Base-by-base conservation (phyloP, 2,888 invertebrate species). In the Drymonia ruficornis region DNA sequence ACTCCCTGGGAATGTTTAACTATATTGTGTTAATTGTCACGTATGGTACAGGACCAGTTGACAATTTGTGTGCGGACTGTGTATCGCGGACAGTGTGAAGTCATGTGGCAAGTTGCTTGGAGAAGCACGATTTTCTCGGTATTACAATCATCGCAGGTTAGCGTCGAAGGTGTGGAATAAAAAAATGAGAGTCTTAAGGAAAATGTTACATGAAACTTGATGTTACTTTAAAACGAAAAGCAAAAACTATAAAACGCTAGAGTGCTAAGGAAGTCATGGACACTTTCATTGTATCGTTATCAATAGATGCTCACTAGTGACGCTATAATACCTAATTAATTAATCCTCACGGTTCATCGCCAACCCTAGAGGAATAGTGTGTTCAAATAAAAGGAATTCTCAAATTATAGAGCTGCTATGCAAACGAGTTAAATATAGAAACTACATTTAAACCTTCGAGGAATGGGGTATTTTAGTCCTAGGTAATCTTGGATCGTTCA, bases 391-490 rank as follows among this genome's bases (percentile, higher is more conserved):
- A 71, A 67, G 60, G 66, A 73, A 63, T 61, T 59, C 59, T 68
- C 61, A 71, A 71, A 71, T 70, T 67, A 71, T 66, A 63, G 71
- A 67, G 68, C 67, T 63, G 71, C 61, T 56, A 71, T 71, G 71
- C 66, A 68, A 70, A 73, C 63, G 71, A 62, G 71, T 66, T 71
- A 61, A 71, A 70, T 63, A 61, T 69, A 71, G 71, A 65, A 63
- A 62, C 59, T 61, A 54, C 58, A 67, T 70, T 70, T 64, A 56
- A 65, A 58, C 47, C 42, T 43, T 59, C n/a, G 45, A 43, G 59
- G 65, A 61, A 67, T 65, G 57, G 36, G 55, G 55, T 72, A 61
- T 72, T 67, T 29, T 72, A 63, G 64, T 57, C 48, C 51, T 56
- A 61, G 29, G 29, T 12, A 23, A 44, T 23, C 19, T n/a, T 40